Evolutionary conservation across 92 coral and sea anemone genomes (phyloP).

Genomic region (Zoanthus sansibaricus): DNA sequence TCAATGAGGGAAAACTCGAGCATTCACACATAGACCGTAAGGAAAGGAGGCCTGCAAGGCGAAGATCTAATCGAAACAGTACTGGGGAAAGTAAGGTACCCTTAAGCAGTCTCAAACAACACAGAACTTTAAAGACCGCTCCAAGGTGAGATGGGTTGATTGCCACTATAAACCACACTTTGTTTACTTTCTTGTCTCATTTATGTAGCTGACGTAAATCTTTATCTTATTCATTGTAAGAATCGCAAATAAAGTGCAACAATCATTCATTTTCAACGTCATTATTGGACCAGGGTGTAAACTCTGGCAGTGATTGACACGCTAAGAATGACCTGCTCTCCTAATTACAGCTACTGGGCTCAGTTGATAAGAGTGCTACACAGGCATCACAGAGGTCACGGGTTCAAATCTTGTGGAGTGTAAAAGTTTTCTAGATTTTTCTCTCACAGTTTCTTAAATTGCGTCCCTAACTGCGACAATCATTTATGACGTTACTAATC

Average conservation of each 20-base stretch:
- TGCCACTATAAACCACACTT: not conserved
- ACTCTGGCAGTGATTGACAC: no score
- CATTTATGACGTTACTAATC: no score
- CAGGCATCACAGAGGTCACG: no score
- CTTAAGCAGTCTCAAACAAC: slow-evolving; percentile 38
- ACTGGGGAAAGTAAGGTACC: slow-evolving; percentile 42
- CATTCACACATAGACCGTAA: not conserved
- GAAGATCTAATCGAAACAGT: slow-evolving; percentile 36
- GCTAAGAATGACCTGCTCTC: no score
- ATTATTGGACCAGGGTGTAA: no score
- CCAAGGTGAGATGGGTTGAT: not conserved
- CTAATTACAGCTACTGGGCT: no score
- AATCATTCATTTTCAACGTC: not conserved
- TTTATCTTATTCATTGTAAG: not conserved
- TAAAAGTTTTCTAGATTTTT: no score
- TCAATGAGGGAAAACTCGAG: slow-evolving; percentile 53
- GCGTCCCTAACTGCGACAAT: no score
- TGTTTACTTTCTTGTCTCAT: not conserved
- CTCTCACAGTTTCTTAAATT: no score
- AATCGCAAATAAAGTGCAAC: not conserved
- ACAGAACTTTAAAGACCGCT: slow-evolving; percentile 3
- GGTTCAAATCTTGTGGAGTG: no score
- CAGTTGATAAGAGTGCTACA: no score
- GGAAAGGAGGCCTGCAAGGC: slow-evolving; percentile 21
- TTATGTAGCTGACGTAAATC: not conserved